Base-by-base conservation (phyloP, 2,888 invertebrate genomes). In the Chloromyia formosa region DNA sequence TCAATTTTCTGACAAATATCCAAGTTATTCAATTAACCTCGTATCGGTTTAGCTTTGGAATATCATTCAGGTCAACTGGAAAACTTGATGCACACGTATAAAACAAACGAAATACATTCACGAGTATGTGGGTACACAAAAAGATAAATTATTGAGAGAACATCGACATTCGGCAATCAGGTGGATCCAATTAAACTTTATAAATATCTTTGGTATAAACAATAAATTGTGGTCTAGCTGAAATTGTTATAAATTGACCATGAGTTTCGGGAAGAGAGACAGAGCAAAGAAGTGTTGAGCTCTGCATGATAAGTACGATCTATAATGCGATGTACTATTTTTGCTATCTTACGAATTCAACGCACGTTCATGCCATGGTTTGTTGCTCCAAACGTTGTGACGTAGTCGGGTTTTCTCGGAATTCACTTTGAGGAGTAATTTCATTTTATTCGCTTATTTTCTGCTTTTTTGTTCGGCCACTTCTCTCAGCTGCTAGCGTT, bases 351-450 rank as follows among this genome's bases (percentile, higher is more conserved):
- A 61, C 22, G 22, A 60, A 73, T 61, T 61, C 45, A 14, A 75
- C 74, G 69, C 68, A 75, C 74, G 69, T 62, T 62, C 60, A 14
- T 53, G 27, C 40, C 27, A 35, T 53, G 60, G 61, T 54, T 71
- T 27, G 20, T 40, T 61, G 53, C 60, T 45, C 54, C 40, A 54
- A 16, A 27, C 61, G 22, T 40, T 53, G 75, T 80, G 82, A 64
- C 83, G 82, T 77, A 79, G 80, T 56, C 82, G 81, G 64, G 83
- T 83, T 77, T 80, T 82, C 77, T 83, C 81, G 53, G 84, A 83
- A 78, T 85, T 84, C 49, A 84, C 82, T 82, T 85, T 85, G 7
- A 85, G 77, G 69, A 85, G 76, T 73, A 85, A 79, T 80, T 85
- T 85, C 84, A 84, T 84, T 74, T 77, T 79, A n/a, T 35, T 35